Conservation (phyloP, 1,140 invertebrate genomes). For the Diorhabda elongata region DNA sequence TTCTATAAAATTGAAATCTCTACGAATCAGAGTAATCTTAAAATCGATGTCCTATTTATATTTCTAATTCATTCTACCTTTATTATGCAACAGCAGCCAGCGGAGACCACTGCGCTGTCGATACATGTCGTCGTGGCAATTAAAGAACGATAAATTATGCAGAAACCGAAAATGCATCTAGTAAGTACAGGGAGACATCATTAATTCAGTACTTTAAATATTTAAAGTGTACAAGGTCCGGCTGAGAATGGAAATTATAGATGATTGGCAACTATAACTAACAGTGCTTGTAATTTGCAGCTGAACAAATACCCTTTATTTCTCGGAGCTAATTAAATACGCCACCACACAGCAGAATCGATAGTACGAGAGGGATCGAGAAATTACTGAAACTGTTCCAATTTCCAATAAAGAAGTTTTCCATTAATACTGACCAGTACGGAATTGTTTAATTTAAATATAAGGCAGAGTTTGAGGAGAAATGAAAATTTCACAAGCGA, state of each 20-base stretch:
- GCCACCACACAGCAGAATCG: constrained; percentile 36
- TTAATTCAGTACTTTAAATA: constrained; percentile 26
- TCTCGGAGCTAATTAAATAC: constrained; percentile 42
- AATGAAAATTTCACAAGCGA: no score
- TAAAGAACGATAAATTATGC: constrained; percentile 16
- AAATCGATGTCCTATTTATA: no score
- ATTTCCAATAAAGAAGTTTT: background rate
- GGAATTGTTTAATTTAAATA: no score
- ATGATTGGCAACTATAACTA: constrained; percentile 38
- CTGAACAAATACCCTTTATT: constrained; percentile 42
- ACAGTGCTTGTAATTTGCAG: constrained; percentile 37
- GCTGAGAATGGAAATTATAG: constrained; percentile 35
- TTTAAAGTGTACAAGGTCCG: constrained; percentile 28
- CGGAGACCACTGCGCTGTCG: background rate
- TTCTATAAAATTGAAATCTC: no score
- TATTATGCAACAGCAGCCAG: background rate
- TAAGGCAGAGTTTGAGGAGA: no score
- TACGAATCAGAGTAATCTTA: no score
- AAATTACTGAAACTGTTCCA: constrained; percentile 17
- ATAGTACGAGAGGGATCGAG: constrained; percentile 28
- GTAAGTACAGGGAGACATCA: constrained; percentile 16
- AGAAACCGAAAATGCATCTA: constrained; percentile 12
- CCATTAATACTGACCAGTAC: background rate
- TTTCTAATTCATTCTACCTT: background rate
- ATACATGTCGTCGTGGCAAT: constrained; percentile 12